Evolutionary conservation across 2,797 vertebrate species (phyloP), one percentile per base, ranked within the genome.

Genomic region (Centroberyx gerrardi): DNA sequence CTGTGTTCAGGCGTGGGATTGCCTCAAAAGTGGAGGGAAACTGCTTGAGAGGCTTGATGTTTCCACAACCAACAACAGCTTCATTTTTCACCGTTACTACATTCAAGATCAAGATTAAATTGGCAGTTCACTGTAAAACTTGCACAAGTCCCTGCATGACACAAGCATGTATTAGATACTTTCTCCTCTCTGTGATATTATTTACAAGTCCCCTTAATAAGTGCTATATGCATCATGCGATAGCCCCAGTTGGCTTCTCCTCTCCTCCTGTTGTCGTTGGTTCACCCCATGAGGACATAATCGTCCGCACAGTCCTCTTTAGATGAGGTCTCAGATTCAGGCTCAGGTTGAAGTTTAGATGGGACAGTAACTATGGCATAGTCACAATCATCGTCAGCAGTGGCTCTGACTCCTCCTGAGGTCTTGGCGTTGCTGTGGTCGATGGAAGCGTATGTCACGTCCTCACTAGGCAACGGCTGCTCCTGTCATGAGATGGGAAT

Each of bases 261-360:
- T 68, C 6, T 59, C 15, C 18, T 10, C 29, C n/a, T 62, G 2
- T 14, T 53, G 46, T 54, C 18, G 12, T 22, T 8, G 8, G 51
- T 65, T 94, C 66, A 95, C 1, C 62, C 85, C 94, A 96, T 95
- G 0, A 92, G 81, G 0, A 95, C 93, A 68, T 95, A 96, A 75
- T 96, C 94, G 1, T 95, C 92, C 22, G 86, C 61, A 65, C 83
- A 76, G 22, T 94, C 93, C 0, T 93, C 92, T 38, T 49, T 87
- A 10, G 71, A 74, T 2, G 87, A 82, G 48, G 5, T 0, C 4
- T 76, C 74, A 0, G 89, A 65, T 1, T 33, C 46, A 0, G 2
- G 12, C 3, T 58, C 72, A 22, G 54, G 17, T 8, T 27, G 64
- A 28, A 36, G 48, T 9, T 36, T 5, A 53, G 22, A 51, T 0